A percentile compares a stretch with the other conserved stretches of the same genome.
Evolutionary conservation across 2,113 vertebrate species (phyloP).

Genomic region (Megaceryle torquata): DNA sequence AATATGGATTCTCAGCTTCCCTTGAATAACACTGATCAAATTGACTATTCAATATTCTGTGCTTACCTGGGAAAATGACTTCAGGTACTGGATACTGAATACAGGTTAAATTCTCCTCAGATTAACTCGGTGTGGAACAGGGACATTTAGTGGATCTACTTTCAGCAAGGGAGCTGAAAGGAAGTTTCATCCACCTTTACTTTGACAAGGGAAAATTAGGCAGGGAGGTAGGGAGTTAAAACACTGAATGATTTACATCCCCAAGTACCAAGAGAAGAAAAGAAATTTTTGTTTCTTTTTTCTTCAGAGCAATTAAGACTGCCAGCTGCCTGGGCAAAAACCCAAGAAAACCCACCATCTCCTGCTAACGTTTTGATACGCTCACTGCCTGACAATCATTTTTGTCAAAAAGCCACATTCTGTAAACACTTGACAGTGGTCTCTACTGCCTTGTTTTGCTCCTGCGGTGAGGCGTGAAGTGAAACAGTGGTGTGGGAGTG

Average conservation of each 20-base stretch:
- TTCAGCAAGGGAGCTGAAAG: not conserved
- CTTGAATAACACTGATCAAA: not conserved
- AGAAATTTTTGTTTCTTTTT: not conserved
- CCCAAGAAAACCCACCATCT: not conserved
- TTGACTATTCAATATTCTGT: not conserved
- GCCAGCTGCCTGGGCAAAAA: not conserved
- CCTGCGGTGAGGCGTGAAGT: not conserved
- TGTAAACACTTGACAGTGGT: slow-evolving; percentile 11
- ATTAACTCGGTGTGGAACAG: not conserved
- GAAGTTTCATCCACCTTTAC: not conserved
- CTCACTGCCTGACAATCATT: not conserved
- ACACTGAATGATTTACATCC: not conserved
- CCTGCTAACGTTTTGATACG: not conserved
- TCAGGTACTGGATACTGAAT: not conserved
- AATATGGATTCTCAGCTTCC: not conserved
- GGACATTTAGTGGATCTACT: not conserved
- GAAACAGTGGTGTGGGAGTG: not conserved
- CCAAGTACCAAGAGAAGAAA: not conserved
- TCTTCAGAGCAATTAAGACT: slow-evolving; percentile 3
- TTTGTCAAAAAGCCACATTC: not conserved
- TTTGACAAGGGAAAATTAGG: not conserved
- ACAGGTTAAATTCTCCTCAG: not conserved
- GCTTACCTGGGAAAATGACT: not conserved
- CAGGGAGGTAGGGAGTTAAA: not conserved
- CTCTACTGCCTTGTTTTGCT: not conserved